Percentiles rank a stretch among this genome's conserved stretches.
These are phyloP conservation scores for Pangasianodon gigas DNA, from an alignment of 2,113 vertebrate genomes.

Conservation along the genomic window DNA sequence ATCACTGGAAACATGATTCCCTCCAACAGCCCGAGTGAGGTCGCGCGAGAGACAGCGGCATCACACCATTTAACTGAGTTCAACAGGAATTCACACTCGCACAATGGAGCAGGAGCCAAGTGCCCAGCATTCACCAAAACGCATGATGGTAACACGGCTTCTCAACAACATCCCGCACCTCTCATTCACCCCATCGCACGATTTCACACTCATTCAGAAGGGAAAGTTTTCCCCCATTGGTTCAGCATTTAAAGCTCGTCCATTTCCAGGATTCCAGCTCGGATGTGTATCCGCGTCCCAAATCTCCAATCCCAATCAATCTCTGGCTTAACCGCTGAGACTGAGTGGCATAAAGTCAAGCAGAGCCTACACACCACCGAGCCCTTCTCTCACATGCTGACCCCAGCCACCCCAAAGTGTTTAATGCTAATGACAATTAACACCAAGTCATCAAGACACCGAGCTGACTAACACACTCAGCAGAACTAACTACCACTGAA, in stretches of 20 bases:
- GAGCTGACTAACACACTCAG: conserved; percentile 56
- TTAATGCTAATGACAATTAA: conserved; percentile 72
- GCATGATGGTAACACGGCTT: background rate
- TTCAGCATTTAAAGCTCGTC: background rate
- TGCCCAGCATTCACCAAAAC: background rate
- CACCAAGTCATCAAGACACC: conserved; percentile 37
- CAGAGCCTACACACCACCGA: too few relatives aligned
- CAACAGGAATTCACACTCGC: conserved; percentile 32
- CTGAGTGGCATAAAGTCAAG: background rate
- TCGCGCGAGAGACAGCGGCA: conserved; percentile 69
- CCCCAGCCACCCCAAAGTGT: conserved; percentile 64
- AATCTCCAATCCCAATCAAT: background rate
- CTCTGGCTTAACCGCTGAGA: background rate
- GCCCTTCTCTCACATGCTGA: conserved; percentile 28
- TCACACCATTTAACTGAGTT: conserved; percentile 8
- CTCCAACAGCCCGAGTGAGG: conserved; percentile 71
- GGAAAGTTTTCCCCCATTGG: background rate
- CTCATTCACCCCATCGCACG: background rate
- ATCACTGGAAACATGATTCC: conserved; percentile 68
- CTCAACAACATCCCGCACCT: background rate
- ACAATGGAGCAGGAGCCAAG: conserved; percentile 40
- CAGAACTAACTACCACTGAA: background rate
- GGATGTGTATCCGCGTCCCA: background rate
- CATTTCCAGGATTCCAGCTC: background rate
- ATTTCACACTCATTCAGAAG: background rate